These are phyloP conservation scores for Lepus oiostolus DNA, from an alignment of 2,797 vertebrate species.

Conservation along the genomic window DNA sequence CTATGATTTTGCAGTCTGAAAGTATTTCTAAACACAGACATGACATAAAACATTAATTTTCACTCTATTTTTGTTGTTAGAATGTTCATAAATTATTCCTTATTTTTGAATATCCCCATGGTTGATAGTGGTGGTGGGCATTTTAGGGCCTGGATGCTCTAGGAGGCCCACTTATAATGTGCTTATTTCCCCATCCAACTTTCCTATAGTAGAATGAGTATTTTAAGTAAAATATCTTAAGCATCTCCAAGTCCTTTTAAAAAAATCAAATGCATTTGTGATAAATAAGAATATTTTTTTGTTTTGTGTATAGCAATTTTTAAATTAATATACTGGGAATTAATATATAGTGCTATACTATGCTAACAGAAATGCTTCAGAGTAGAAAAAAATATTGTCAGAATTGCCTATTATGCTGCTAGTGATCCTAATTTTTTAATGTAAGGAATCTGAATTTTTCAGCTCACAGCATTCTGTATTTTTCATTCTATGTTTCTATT, in stretches of 20 bases:
- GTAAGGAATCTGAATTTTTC: background rate
- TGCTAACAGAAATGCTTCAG: conserved; percentile 4
- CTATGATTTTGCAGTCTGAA: conserved; percentile 4
- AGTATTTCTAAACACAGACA: conserved; percentile 47
- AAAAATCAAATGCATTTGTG: background rate
- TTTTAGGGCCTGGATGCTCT: background rate
- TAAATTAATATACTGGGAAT: conserved; percentile 34
- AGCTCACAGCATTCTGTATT: background rate
- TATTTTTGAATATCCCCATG: background rate
- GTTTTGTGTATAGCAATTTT: conserved; percentile 39
- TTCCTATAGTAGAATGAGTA: background rate
- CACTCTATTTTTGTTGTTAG: conserved; percentile 24
- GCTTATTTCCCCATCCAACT: background rate
- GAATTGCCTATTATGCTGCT: background rate
- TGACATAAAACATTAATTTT: background rate
- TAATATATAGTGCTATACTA: background rate
- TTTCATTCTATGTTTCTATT: background rate
- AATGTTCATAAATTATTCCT: background rate
- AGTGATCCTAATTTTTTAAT: background rate
- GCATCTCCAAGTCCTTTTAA: conserved; percentile 22
- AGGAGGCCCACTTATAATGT: background rate
- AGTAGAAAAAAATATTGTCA: background rate
- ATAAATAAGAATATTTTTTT: background rate
- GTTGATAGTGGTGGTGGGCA: background rate
- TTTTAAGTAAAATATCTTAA: conserved; percentile 5